Percentiles rank a stretch among this genome's conserved stretches.
Conservation (phyloP, 2,113 vertebrate genomes). For the Phylloscopus whistleri region DNA sequence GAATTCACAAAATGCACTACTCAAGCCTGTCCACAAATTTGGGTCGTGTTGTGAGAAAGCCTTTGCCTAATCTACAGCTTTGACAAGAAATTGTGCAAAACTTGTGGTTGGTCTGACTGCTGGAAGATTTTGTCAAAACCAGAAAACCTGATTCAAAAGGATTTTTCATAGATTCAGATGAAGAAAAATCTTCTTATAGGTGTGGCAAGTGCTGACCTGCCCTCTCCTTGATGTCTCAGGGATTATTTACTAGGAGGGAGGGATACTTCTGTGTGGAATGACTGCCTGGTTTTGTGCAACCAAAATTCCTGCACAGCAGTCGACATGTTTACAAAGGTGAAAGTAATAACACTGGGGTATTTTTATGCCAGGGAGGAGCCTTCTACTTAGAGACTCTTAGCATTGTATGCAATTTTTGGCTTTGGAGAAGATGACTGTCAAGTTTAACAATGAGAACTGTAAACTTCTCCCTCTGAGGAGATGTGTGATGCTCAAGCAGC, state of each 20-base stretch:
- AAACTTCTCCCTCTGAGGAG: slow-evolving; percentile 6
- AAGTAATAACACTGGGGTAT: not conserved
- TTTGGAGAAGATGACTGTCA: not conserved
- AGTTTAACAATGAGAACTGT: not conserved
- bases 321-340: not conserved
- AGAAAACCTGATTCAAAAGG: not conserved
- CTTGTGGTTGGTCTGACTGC: not conserved
- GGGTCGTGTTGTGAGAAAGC: not conserved
- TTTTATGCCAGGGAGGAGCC: not conserved
- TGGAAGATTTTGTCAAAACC: not conserved
- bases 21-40: not conserved
- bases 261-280: not conserved
- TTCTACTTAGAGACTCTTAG: not conserved
- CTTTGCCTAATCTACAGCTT: not conserved
- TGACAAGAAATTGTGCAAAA: not conserved
- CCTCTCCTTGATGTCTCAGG: not conserved
- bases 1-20: not conserved
- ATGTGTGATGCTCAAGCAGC: not conserved
- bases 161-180: not conserved
- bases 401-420: not conserved
- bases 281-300: not conserved
- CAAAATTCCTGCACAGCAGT: not conserved
- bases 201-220: not conserved
- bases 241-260: not conserved
- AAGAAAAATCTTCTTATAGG: not conserved